These are phyloP conservation scores for Solea solea DNA, from an alignment of 2,113 vertebrate species.

Conservation along the genomic window DNA sequence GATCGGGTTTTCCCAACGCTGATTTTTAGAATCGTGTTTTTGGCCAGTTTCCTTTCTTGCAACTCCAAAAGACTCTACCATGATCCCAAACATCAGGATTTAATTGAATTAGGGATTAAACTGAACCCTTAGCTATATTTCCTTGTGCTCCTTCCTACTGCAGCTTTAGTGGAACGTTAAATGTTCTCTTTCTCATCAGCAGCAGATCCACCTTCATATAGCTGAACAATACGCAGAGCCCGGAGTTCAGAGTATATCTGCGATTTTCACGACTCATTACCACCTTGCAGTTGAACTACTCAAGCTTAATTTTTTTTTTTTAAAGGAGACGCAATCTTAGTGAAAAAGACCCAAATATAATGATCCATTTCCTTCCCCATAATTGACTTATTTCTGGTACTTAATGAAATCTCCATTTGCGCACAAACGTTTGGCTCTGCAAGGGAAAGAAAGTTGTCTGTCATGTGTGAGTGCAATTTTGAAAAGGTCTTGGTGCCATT, in stretches of 20 bases:
- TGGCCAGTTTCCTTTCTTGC: no score
- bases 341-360: neutral
- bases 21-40: no score
- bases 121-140: no score
- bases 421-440: neutral
- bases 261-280: neutral
- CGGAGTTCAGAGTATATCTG: neutral
- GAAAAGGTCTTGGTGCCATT: slow-evolving; percentile 11
- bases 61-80: no score
- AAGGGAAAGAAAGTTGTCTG: slow-evolving; percentile 6
- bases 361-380: neutral
- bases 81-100: no score
- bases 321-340: neutral
- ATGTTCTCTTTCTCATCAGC: neutral
- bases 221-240: neutral
- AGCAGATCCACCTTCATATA: neutral
- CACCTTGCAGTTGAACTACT: neutral
- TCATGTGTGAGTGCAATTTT: slow-evolving; percentile 17
- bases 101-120: no score
- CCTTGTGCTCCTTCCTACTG: no score
- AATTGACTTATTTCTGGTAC: neutral
- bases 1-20: no score
- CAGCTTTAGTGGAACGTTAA: neutral
- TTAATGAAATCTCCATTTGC: neutral
- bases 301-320: neutral